A percentile compares a stretch with the other conserved stretches of the same genome.
Evolutionary conservation across 2,113 vertebrate species (phyloP).

Genomic region (Vanacampus margaritifer): DNA sequence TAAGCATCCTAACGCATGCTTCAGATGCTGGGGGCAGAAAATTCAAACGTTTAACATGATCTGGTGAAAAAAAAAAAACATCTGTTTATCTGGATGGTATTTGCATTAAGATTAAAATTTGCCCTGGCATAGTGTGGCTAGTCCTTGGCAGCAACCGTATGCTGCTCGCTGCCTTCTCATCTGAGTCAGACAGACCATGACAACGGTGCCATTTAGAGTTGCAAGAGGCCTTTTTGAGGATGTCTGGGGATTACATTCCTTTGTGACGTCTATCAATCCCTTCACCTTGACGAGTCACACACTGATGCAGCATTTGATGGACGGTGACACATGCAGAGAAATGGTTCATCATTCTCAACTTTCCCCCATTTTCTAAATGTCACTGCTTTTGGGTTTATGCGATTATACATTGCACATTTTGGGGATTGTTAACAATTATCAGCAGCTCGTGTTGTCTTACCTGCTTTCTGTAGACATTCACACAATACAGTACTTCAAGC

Average conservation of each 20-base stretch:
- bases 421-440: neutral
- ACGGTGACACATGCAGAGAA: constrained; percentile 16
- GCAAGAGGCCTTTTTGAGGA: constrained; percentile 1
- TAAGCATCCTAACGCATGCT: constrained; percentile 30
- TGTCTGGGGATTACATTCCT: neutral
- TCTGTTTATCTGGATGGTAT: constrained; percentile 41
- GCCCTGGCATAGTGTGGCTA: constrained; percentile 16
- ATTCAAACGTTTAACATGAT: constrained; percentile 7
- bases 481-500: too few relatives aligned
- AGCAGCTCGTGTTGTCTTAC: too few relatives aligned
- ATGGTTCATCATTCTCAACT: constrained; percentile 13
- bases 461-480: too few relatives aligned
- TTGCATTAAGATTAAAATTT: constrained; percentile 72
- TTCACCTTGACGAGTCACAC: constrained; percentile 26
- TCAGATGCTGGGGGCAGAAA: constrained; percentile 17
- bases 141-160: constrained; percentile 27
- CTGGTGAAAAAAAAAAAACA: neutral
- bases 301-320: constrained; percentile 8
- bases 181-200: constrained; percentile 39
- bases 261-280: constrained; percentile 8
- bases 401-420: neutral
- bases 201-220: constrained; percentile 35
- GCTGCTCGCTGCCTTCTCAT: constrained; percentile 30
- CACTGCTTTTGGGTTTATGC: neutral
- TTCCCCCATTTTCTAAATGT: neutral